Conservation (phyloP, 2,113 vertebrate genomes). For the Psittacula cyanocephala region DNA sequence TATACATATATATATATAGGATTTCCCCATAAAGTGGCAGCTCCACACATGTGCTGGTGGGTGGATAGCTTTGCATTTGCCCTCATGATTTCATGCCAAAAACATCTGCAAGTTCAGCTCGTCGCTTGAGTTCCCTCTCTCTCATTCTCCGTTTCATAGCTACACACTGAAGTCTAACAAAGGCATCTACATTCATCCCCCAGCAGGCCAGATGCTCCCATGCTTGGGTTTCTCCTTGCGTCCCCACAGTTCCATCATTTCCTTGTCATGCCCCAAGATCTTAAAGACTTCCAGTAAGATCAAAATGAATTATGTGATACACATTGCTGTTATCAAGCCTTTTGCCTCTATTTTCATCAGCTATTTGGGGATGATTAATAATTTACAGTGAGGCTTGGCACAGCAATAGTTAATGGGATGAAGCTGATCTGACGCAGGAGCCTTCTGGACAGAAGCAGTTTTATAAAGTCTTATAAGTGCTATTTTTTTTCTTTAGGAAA, state of each 20-base stretch:
- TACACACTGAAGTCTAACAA: neutral
- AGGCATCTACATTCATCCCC: neutral
- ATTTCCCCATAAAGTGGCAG: neutral
- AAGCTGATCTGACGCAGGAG: neutral
- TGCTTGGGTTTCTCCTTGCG: neutral
- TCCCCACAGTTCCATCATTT: neutral
- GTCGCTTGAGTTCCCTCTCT: neutral
- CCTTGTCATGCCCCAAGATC: neutral
- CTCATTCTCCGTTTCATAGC: neutral
- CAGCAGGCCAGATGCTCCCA: neutral
- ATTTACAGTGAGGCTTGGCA: neutral
- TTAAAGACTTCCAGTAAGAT: neutral
- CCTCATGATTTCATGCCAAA: conserved; percentile 62
- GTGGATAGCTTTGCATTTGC: conserved; percentile 30
- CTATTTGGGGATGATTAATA: conserved; percentile 23
- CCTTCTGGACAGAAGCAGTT: conserved; percentile 52
- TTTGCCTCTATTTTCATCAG: conserved; percentile 12
- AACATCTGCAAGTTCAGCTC: conserved; percentile 53
- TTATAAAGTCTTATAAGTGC: conserved; percentile 16
- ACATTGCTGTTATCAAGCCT: neutral
- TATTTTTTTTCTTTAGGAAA: conserved; percentile 49
- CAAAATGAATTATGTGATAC: neutral
- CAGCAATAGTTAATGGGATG: neutral
- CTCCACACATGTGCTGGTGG: neutral
- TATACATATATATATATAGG: neutral